Evolutionary conservation across 2,113 vertebrate species (phyloP).

Genomic region (Phrynocephalus versicolor): DNA sequence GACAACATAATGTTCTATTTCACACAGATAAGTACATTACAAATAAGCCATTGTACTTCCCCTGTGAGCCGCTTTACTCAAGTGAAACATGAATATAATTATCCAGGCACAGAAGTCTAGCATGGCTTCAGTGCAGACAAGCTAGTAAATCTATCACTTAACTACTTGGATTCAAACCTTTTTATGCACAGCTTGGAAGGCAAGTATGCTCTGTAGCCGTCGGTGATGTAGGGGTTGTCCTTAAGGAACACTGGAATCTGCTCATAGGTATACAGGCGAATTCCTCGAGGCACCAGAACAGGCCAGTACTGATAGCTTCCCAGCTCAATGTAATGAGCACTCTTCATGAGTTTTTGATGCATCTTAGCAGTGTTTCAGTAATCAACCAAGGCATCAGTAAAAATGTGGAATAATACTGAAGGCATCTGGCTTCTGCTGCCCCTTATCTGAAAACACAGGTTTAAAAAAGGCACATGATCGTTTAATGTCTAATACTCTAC

Average conservation of each 20-base stretch:
- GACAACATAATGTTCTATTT: not conserved
- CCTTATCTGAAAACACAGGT: slow-evolving; percentile 6
- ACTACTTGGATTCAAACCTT: slow-evolving; percentile 76
- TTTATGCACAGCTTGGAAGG: slow-evolving; percentile 91
- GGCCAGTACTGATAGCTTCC: slow-evolving; percentile 96
- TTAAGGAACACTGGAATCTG: slow-evolving; percentile 91
- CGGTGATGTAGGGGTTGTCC: slow-evolving; percentile 96
- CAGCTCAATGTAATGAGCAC: slow-evolving; percentile 90
- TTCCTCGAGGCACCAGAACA: slow-evolving; percentile 89
- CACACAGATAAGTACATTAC: not conserved
- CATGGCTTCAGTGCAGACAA: not conserved
- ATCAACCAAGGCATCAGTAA: slow-evolving; percentile 3
- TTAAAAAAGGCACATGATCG: not conserved
- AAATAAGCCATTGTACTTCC: not conserved
- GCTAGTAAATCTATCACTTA: not conserved
- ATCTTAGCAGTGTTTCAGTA: slow-evolving; percentile 67
- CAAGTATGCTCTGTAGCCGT: slow-evolving; percentile 94
- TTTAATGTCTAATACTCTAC: not conserved
- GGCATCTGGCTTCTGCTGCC: not conserved
- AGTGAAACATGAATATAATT: not conserved
- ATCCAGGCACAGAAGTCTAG: not conserved
- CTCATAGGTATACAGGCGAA: slow-evolving; percentile 92
- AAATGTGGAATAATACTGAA: not conserved
- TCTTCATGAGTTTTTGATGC: slow-evolving; percentile 91
- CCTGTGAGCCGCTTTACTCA: not conserved